Evolutionary conservation across 2,113 vertebrate genomes (phyloP).

Genomic region (Galemys pyrenaicus): DNA sequence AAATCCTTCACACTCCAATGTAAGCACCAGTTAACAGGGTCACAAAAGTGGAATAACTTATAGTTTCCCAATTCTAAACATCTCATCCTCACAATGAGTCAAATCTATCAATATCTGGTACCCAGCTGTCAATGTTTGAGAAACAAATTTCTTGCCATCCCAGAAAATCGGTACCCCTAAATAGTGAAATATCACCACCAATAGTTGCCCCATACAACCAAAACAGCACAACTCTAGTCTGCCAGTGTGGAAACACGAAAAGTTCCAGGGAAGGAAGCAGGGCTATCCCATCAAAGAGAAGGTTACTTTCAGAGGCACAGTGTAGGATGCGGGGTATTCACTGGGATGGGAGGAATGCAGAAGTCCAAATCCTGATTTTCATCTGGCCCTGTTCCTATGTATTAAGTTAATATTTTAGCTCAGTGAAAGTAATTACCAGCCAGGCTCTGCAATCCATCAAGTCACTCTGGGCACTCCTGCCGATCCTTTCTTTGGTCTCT

Average conservation of each 20-base stretch:
- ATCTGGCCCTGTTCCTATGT: slow-evolving; percentile 46
- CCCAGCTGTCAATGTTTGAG: neutral
- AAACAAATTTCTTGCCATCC: neutral
- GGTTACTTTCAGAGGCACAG: neutral
- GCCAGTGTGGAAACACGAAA: neutral
- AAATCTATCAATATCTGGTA: neutral
- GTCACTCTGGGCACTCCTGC: slow-evolving; percentile 63
- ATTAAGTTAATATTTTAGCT: slow-evolving; percentile 68
- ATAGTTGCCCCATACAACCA: neutral
- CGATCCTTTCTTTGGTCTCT: slow-evolving; percentile 74
- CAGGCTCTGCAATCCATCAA: slow-evolving; percentile 66
- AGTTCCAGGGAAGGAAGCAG: slow-evolving; percentile 5
- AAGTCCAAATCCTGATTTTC: slow-evolving; percentile 47
- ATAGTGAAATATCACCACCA: neutral
- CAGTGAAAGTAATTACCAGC: slow-evolving; percentile 74
- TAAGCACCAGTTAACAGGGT: neutral
- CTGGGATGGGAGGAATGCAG: neutral
- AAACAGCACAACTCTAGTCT: neutral
- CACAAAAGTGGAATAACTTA: neutral
- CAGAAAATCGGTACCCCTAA: neutral
- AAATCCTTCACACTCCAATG: neutral
- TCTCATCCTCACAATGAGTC: neutral
- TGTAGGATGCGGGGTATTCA: neutral
- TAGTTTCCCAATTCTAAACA: neutral
- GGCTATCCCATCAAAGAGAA: neutral